A percentile compares a stretch with the other conserved stretches of the same genome.
phyloP scores from a whole-genome alignment of 2,797 vertebrate species.

The Myoxocephalus aenaeus region DNA sequence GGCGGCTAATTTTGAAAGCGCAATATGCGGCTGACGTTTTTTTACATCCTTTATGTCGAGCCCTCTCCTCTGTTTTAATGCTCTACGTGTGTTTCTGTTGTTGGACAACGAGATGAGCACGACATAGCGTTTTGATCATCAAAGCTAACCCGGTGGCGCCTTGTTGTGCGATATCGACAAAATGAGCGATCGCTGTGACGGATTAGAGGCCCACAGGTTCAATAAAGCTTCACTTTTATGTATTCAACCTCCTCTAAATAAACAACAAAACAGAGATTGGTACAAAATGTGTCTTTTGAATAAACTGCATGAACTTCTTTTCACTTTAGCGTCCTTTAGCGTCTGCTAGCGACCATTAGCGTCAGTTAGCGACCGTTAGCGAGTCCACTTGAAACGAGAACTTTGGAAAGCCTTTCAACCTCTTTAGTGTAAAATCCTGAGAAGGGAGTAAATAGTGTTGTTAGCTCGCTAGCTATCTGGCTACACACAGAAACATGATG shows the following conservation, averaged over 20 bases:
- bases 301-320: not conserved
- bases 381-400: not conserved
- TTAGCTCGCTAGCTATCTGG: conserved; percentile 6
- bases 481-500: no score
- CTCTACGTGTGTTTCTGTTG: not conserved
- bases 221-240: conserved; percentile 13
- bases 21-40: not conserved
- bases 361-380: no score
- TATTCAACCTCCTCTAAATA: not conserved
- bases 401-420: not conserved
- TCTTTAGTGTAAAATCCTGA: not conserved
- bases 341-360: no score
- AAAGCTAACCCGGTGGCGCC: no score
- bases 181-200: not conserved
- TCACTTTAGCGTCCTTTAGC: not conserved
- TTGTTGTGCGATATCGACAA: not conserved
- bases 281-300: conserved; percentile 3
- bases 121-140: not conserved
- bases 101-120: conserved; percentile 4
- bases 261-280: not conserved
- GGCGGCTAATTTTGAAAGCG: conserved; percentile 61
- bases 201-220: conserved; percentile 6
- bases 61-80: not conserved
- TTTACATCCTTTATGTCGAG: not conserved
- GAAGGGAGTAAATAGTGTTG: not conserved